Base-by-base conservation (phyloP, 2,888 invertebrate species). In the Temnothorax unifasciatus region DNA sequence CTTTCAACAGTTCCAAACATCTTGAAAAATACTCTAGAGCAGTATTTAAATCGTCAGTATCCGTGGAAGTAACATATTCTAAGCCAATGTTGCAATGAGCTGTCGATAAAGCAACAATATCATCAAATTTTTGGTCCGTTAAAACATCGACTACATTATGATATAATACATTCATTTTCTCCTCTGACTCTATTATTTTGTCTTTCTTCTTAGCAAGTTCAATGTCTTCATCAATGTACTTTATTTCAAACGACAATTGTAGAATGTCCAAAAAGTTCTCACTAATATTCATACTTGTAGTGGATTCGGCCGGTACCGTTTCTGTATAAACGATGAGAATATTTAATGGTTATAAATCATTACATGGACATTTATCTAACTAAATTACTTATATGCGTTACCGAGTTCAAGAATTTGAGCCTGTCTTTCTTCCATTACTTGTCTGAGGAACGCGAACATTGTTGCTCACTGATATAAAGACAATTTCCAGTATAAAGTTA, bases 1-100 rank as follows among this genome's bases (percentile, higher is more conserved):
- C 73, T 59, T 29, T 5, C n/a, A 74, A 59, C 6, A 74, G 1
- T 44, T 44, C n/a, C 6, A 59, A 29, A 59, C 41, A 59, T 74
- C 8, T 59, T 44, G 11, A 41, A 25, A 73, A 18, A 6, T 0
- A 5, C 18, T 4, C 1, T 11, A 44, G 0, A 38, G n/a, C 41
- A n/a, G 1, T 11, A 44, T 21, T 21, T 21, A 21, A 21, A 21
- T 21, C 21, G 21, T 21, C 21, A 21, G 21, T 21, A 21, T 21
- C 15, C n/a, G 41, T 25, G 15, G 3, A 54, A 1, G 6, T 6
- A 18, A 4, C 18, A n/a, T 59, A 44, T 11, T 29, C 5, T 59
- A 29, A 9, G 13, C 57, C 44, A 18, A 74, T n/a, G 13, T 59
- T 74, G 5, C 13, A 11, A 59, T 59, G 47, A 59, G 73, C 18